Percentiles rank a stretch among this genome's conserved stretches.
Evolutionary conservation across 2,113 vertebrate genomes (phyloP).

Genomic region (Poeciliopsis occidentalis): DNA sequence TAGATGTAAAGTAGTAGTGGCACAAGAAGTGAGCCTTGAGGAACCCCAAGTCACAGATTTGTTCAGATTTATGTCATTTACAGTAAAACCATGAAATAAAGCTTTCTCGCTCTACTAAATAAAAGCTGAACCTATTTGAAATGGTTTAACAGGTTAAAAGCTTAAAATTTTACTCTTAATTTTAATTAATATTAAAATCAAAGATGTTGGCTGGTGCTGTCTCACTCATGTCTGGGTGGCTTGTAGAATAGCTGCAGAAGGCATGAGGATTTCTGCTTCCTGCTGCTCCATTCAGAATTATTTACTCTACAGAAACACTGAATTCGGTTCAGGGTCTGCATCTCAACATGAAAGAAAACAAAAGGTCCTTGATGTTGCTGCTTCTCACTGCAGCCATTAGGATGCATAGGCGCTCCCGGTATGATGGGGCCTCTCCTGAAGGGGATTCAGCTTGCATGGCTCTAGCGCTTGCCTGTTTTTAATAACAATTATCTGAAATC

Average conservation of each 20-base stretch:
- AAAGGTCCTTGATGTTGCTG: slow-evolving; percentile 49
- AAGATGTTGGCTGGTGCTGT: not conserved
- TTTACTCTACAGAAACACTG: slow-evolving; percentile 48
- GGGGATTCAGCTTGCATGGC: slow-evolving; percentile 67
- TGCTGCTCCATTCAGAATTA: slow-evolving; percentile 38
- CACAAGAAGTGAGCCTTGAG: no score
- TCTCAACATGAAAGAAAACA: slow-evolving; percentile 65
- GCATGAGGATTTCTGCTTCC: not conserved
- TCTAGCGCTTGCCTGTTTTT: slow-evolving; percentile 73
- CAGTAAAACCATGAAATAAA: no score
- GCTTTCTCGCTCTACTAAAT: no score
- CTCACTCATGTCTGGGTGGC: not conserved
- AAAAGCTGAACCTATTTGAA: not conserved
- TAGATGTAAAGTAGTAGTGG: no score
- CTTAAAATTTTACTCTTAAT: no score
- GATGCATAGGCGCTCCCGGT: slow-evolving; percentile 61
- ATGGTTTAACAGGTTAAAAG: no score
- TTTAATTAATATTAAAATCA: no score
- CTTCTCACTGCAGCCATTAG: slow-evolving; percentile 77
- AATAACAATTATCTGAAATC: slow-evolving; percentile 82
- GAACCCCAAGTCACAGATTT: no score
- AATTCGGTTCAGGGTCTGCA: slow-evolving; percentile 60
- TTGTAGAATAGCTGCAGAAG: not conserved
- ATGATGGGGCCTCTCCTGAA: slow-evolving; percentile 63
- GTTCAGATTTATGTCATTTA: no score